phyloP scores from a whole-genome alignment of 2,888 invertebrate genomes.

The Drosophila setosimentum region DNA sequence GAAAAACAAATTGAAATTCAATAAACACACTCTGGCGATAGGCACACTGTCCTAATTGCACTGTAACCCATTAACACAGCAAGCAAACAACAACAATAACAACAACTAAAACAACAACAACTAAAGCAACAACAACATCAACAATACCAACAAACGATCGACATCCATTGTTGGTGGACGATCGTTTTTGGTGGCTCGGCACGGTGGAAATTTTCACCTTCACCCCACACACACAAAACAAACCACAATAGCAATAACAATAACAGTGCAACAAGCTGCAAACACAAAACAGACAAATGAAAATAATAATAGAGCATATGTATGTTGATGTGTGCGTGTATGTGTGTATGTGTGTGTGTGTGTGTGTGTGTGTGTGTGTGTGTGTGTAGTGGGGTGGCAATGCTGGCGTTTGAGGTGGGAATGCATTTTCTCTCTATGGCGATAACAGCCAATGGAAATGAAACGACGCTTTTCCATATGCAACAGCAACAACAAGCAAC shows the following conservation, averaged over 20 bases:
- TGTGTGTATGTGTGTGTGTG: background rate
- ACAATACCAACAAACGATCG: conserved; percentile 43
- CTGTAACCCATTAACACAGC: conserved; percentile 76
- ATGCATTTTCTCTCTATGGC: conserved; percentile 51
- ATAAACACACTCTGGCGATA: conserved; percentile 44
- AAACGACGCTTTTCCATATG: conserved; percentile 59
- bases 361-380: conserved; percentile 1
- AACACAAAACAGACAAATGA: conserved; percentile 37
- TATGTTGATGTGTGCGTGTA: conserved; percentile 3
- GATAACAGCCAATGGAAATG: conserved; percentile 61
- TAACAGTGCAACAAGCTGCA: conserved; percentile 36
- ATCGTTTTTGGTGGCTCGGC: conserved; percentile 45
- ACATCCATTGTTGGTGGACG: conserved; percentile 61
- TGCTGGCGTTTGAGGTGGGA: conserved; percentile 22
- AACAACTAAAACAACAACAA: conserved; percentile 30
- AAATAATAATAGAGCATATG: conserved; percentile 54
- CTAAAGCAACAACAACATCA: conserved; percentile 16
- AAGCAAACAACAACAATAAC: conserved; percentile 41
- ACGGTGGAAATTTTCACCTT: conserved; percentile 70
- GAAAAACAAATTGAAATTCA: conserved; percentile 49
- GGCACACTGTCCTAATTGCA: conserved; percentile 74
- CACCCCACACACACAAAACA: conserved; percentile 58
- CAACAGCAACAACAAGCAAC: conserved; percentile 37
- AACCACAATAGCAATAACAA: conserved; percentile 31
- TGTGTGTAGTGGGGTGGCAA: conserved; percentile 12